Conservation (phyloP, 2,888 invertebrate genomes). For the Protophormia terraenovae region DNA sequence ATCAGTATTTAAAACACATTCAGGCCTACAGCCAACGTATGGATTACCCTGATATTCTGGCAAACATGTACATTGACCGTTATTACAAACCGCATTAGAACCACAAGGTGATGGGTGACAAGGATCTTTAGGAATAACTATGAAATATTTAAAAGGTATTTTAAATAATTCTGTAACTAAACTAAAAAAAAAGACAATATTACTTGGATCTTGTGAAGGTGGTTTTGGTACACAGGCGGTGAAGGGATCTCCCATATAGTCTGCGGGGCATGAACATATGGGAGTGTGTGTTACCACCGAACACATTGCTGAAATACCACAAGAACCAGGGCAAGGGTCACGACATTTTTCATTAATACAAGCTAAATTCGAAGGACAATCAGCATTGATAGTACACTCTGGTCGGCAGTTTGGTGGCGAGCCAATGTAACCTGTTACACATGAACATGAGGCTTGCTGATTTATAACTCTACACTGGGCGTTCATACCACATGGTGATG, state of each 20-base stretch:
- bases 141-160: slow-evolving; percentile 18
- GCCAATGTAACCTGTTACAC: slow-evolving; percentile 84
- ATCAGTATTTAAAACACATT: slow-evolving; percentile 90
- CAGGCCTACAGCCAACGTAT: slow-evolving; percentile 88
- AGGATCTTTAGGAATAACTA: slow-evolving; percentile 79
- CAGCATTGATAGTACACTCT: slow-evolving; percentile 86
- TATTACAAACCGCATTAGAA: slow-evolving; percentile 87
- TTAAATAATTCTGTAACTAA: background rate
- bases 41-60: slow-evolving; percentile 85
- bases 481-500: slow-evolving; percentile 86
- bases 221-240: slow-evolving; percentile 82
- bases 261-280: slow-evolving; percentile 84
- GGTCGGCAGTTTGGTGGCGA: slow-evolving; percentile 87
- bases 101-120: slow-evolving; percentile 91
- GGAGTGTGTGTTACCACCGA: slow-evolving; percentile 85
- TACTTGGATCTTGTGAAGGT: slow-evolving; percentile 68
- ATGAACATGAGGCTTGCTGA: slow-evolving; percentile 84
- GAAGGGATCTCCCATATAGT: slow-evolving; percentile 85
- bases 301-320: slow-evolving; percentile 84
- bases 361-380: slow-evolving; percentile 85
- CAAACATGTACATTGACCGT: slow-evolving; percentile 85
- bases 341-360: slow-evolving; percentile 86
- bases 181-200: background rate
- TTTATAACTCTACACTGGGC: slow-evolving; percentile 84
- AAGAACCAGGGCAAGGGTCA: slow-evolving; percentile 87